Conservation (phyloP, 2,797 vertebrate species). For the Artibeus jamaicensis region DNA sequence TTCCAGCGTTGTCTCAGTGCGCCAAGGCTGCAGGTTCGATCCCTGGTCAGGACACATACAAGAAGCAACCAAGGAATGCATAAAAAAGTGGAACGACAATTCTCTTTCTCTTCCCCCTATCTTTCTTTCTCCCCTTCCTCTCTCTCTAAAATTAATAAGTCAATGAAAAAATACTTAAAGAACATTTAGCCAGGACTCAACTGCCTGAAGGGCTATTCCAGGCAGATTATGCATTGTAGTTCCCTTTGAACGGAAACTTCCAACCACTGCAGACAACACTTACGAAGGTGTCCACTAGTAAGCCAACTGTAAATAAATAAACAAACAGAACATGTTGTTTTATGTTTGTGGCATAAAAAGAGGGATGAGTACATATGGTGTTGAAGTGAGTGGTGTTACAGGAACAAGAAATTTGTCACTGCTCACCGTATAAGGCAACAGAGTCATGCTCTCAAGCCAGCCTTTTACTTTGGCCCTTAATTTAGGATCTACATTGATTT, state of each 20-base stretch:
- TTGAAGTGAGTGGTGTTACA: background rate
- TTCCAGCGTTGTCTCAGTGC: too few species aligned
- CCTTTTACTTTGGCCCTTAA: constrained; percentile 2
- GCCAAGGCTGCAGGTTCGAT: too few species aligned
- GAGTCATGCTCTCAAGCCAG: background rate
- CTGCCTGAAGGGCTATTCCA: background rate
- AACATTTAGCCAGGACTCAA: background rate
- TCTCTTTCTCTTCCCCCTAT: too few species aligned
- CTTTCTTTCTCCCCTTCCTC: too few species aligned
- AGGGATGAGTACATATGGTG: background rate
- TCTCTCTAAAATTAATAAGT: too few species aligned
- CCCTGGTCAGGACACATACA: too few species aligned
- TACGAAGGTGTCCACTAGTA: background rate
- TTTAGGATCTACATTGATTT: background rate
- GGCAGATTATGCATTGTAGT: background rate
- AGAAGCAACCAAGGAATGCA: too few species aligned
- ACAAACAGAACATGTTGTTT: background rate
- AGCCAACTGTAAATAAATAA: background rate
- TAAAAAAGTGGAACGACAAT: too few species aligned
- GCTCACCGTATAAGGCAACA: constrained; percentile 10
- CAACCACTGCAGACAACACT: background rate
- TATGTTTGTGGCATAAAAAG: background rate
- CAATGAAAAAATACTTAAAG: background rate
- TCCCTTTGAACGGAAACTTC: constrained; percentile 9
- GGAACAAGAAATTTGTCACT: background rate